phyloP scores from a whole-genome alignment of 2,888 invertebrate species.

The Drosophila nr. fundita region DNA sequence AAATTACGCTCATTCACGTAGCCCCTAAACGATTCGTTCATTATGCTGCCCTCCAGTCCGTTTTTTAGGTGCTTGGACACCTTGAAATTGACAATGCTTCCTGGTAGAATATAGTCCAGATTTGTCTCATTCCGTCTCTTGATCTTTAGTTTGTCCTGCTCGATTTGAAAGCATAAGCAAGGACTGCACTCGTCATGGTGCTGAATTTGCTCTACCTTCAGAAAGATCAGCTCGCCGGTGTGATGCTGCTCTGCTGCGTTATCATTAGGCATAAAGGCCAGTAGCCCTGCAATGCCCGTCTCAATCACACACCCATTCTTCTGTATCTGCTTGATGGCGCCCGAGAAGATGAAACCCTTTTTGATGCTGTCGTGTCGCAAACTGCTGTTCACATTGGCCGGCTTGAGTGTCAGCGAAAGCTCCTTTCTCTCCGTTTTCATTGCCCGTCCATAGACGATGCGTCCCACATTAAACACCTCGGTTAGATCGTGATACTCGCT shows the following conservation, averaged over 20 bases:
- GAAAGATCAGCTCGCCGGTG: slow-evolving; percentile 79
- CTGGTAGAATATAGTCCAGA: slow-evolving; percentile 85
- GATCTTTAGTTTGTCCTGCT: slow-evolving; percentile 71
- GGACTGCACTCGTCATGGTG: slow-evolving; percentile 75
- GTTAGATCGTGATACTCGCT: slow-evolving; percentile 83
- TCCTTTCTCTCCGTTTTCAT: slow-evolving; percentile 83
- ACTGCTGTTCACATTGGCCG: slow-evolving; percentile 87
- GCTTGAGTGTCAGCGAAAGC: slow-evolving; percentile 87
- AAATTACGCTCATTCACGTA: slow-evolving; percentile 84
- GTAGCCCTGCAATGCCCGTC: slow-evolving; percentile 90
- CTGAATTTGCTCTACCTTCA: slow-evolving; percentile 81
- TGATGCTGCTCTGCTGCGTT: slow-evolving; percentile 49
- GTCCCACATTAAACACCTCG: slow-evolving; percentile 87
- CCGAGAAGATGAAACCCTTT: slow-evolving; percentile 88
- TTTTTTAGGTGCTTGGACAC: slow-evolving; percentile 84
- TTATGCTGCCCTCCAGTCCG: slow-evolving; percentile 85
- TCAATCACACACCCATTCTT: slow-evolving; percentile 95
- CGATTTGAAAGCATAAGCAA: slow-evolving; percentile 80
- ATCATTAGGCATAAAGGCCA: slow-evolving; percentile 88
- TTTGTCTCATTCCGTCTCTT: slow-evolving; percentile 81
- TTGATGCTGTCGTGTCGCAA: slow-evolving; percentile 86
- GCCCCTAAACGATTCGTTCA: slow-evolving; percentile 85
- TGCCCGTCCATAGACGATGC: slow-evolving; percentile 88
- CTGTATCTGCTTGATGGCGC: slow-evolving; percentile 90
- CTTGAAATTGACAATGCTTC: slow-evolving; percentile 83